Evolutionary conservation across 1,140 invertebrate species (phyloP), one percentile per base, ranked within the genome.

Genomic region (Calycopis cecrops): DNA sequence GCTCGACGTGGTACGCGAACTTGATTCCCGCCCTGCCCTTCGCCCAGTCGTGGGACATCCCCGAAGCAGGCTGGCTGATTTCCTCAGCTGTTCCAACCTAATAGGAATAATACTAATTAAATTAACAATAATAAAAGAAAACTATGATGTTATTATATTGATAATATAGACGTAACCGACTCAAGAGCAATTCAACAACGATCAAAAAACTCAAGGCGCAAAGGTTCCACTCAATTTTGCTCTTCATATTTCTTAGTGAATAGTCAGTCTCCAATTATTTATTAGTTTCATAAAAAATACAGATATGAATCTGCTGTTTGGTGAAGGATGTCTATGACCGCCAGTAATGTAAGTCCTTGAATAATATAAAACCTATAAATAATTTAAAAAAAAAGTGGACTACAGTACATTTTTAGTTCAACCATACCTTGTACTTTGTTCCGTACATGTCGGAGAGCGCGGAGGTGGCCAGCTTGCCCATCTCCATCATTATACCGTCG

Each of bases 1-100:
- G 83, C 73, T 97, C 94, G 10, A 96, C 87, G 1, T 94, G 92
- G 69, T 93, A 97, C 1, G 93, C 89, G 54, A 94, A 93, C 58
- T 93, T 92, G 35, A 95, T 90, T 9, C 91, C 91, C 35, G 89
- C 91, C 52, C 89, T 89, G 28, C 90, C 91, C 74, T 92, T 93
- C 0, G 91, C 92, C 91, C 92, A 95, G 61, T 94, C 93, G 76
- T 93, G 91, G n/a, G 91, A 90, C 73, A 91, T 91, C 33, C 93
- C 93, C 58, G 90, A 88, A 42, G 90, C 89, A 10, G 88, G 81
- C 61, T 91, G 85, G 2, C 90, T 70, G 9, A 90, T 76, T 34
- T 90, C 88, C 3, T 89, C 86, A 34, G 71, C 68, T 48, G 72
- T 90, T 86, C 77, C 90, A 88, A 72, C 76, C 79, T 85, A 72